Evolutionary conservation across 1,140 invertebrate species (phyloP).

Genomic region (Aphelinus certus): DNA sequence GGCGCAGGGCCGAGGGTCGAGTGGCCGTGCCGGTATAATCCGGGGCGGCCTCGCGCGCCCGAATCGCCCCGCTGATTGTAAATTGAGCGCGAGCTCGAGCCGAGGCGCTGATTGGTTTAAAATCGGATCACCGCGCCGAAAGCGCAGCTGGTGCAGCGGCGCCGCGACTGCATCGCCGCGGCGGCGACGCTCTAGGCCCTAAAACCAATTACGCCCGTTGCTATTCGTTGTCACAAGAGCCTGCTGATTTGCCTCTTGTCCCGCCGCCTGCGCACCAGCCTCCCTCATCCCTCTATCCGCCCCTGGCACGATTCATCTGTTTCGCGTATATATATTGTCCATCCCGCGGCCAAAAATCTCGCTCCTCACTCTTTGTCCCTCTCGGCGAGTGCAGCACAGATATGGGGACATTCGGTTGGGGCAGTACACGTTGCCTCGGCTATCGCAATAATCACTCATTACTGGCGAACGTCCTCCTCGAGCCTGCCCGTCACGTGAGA

Average conservation of each 20-base stretch:
- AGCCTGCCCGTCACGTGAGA: too few relatives aligned
- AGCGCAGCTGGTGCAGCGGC: not conserved
- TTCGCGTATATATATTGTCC: too few relatives aligned
- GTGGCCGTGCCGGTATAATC: not conserved
- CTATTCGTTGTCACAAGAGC: slow-evolving; percentile 44
- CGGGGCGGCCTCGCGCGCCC: not conserved
- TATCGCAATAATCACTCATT: not conserved
- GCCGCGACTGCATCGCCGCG: slow-evolving; percentile 37
- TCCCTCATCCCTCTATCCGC: too few relatives aligned
- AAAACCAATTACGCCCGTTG: slow-evolving; percentile 45
- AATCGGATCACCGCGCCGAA: slow-evolving; percentile 59
- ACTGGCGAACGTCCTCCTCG: too few relatives aligned
- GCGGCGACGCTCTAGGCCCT: slow-evolving; percentile 41
- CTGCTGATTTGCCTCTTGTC: slow-evolving; percentile 13
- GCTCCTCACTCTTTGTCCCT: too few relatives aligned
- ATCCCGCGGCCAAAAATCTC: too few relatives aligned
- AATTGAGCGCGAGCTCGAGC: slow-evolving; percentile 63
- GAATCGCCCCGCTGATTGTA: slow-evolving; percentile 53
- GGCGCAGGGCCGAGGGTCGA: not conserved
- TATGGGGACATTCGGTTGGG: not conserved
- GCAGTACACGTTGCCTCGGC: not conserved
- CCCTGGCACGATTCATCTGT: too few relatives aligned
- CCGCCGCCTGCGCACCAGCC: too few relatives aligned
- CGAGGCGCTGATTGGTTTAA: slow-evolving; percentile 62
- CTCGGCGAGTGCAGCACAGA: too few relatives aligned